Conservation (phyloP, 2,113 vertebrate species). For the Macrotis lagotis region DNA sequence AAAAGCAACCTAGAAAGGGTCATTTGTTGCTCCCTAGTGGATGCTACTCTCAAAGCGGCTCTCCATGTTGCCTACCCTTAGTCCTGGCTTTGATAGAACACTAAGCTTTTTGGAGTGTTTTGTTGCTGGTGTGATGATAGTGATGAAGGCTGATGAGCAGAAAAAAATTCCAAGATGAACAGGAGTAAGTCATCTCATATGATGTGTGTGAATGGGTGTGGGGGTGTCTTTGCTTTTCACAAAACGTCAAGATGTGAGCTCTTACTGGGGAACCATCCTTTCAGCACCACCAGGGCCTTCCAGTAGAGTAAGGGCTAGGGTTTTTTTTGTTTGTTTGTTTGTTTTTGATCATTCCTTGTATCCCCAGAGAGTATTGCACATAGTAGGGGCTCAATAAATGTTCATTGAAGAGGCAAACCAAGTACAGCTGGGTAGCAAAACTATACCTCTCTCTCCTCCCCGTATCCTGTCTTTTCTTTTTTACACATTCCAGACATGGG, state of each 20-base stretch:
- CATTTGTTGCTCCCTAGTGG: not conserved
- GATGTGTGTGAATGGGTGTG: not conserved
- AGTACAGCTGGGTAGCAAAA: not conserved
- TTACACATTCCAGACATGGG: not conserved
- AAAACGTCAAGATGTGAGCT: not conserved
- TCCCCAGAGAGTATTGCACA: not conserved
- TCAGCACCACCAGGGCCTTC: not conserved
- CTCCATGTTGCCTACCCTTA: not conserved
- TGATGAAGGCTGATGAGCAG: not conserved
- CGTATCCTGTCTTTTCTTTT: not conserved
- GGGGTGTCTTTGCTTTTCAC: not conserved
- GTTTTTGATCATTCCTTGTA: not conserved
- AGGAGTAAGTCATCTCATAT: not conserved
- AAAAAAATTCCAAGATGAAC: not conserved
- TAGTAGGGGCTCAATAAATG: not conserved
- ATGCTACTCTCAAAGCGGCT: not conserved
- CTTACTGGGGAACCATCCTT: not conserved
- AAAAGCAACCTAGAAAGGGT: not conserved
- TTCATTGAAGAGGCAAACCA: not conserved
- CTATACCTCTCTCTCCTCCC: not conserved
- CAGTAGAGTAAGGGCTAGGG: not conserved
- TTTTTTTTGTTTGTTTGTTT: not conserved
- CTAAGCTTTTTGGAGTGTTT: not conserved
- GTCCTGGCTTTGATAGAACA: not conserved
- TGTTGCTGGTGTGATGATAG: not conserved